Percentiles rank a stretch among this genome's conserved stretches.
Evolutionary conservation across 2,113 vertebrate genomes (phyloP).

Genomic region (Plestiodon gilberti): DNA sequence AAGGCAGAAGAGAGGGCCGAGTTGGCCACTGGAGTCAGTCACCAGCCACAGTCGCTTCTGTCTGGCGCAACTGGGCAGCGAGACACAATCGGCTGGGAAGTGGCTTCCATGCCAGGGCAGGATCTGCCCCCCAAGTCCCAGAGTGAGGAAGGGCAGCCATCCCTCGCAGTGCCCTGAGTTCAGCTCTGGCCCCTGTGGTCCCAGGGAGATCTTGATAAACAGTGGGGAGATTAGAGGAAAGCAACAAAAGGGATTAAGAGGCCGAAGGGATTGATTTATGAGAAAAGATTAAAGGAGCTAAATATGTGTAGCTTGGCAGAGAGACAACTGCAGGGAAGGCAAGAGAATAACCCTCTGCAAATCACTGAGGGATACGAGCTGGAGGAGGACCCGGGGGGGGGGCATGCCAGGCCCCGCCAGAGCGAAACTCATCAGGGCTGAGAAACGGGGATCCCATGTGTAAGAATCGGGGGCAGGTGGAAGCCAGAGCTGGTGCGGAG

Average conservation of each 20-base stretch:
- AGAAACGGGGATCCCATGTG: neutral
- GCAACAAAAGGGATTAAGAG: constrained; percentile 68
- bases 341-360: constrained; percentile 27
- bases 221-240: constrained; percentile 57
- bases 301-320: constrained; percentile 51
- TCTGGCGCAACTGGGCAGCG: too few relatives aligned
- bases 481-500: too few relatives aligned
- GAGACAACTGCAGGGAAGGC: constrained; percentile 39
- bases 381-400: neutral
- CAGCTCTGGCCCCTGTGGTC: rapidly evolving
- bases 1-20: neutral
- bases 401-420: neutral
- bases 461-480: too few relatives aligned
- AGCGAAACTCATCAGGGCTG: neutral
- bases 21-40: rapidly evolving
- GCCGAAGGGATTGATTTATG: constrained; percentile 63
- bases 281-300: constrained; percentile 67
- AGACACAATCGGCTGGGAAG: too few relatives aligned
- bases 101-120: neutral
- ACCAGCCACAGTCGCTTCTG: too few relatives aligned
- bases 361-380: constrained; percentile 37
- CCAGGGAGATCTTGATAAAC: constrained; percentile 11
- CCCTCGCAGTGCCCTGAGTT: rapidly evolving
- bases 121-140: neutral
- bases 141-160: neutral